Conservation (phyloP, 2,888 invertebrate genomes). For the Zaprionus bogoriensis region DNA sequence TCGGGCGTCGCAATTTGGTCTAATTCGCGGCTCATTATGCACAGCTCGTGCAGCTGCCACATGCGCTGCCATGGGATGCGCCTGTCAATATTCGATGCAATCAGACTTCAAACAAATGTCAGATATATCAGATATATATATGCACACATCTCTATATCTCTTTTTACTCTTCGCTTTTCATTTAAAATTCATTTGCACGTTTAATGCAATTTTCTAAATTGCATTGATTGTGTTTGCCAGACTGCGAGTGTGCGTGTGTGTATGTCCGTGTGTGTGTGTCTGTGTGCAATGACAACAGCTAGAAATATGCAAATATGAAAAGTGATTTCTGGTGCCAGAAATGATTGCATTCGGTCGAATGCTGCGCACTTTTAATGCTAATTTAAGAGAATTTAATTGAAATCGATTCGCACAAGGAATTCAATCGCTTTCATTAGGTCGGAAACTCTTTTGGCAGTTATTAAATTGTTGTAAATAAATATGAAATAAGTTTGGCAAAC, state of each 20-base stretch:
- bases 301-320: conserved; percentile 44
- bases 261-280: conserved; percentile 23
- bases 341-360: conserved; percentile 41
- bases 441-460: conserved; percentile 34
- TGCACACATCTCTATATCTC: conserved; percentile 7
- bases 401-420: conserved; percentile 21
- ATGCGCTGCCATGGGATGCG: background rate
- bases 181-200: conserved; percentile 48
- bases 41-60: background rate
- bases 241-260: conserved; percentile 20
- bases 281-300: conserved; percentile 17
- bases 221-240: conserved; percentile 54
- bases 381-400: conserved; percentile 65
- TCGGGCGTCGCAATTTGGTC: conserved; percentile 13
- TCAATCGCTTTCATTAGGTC: conserved; percentile 40
- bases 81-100: conserved; percentile 12
- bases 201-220: conserved; percentile 68
- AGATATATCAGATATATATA: too few species aligned
- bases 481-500: conserved; percentile 49
- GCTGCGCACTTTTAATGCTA: conserved; percentile 50
- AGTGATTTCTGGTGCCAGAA: conserved; percentile 46
- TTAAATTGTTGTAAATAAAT: conserved; percentile 58
- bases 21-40: conserved; percentile 49
- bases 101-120: conserved; percentile 33
- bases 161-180: conserved; percentile 38